phyloP scores from a whole-genome alignment of 2,888 invertebrate genomes.

The Flexamia atlantica region DNA sequence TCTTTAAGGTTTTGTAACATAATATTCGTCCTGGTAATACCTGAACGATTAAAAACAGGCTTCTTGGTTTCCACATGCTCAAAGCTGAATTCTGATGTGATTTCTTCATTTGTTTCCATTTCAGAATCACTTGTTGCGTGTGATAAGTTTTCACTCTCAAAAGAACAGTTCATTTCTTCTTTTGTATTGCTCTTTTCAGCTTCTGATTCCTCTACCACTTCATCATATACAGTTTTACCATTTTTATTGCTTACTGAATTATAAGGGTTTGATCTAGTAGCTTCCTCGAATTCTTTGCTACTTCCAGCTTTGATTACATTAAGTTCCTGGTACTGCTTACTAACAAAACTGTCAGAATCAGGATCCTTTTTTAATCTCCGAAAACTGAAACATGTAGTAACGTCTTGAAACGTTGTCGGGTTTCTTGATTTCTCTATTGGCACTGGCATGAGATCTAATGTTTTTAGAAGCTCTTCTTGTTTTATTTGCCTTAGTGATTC shows the following conservation, averaged over 20 bases:
- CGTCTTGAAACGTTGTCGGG: neutral
- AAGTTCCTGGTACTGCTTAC: too few relatives aligned
- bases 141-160: too few relatives aligned
- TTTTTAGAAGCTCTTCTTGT: neutral
- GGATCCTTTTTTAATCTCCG: too few relatives aligned
- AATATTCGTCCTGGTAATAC: neutral
- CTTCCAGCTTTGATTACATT: too few relatives aligned
- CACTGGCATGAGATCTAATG: neutral
- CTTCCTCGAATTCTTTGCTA: too few relatives aligned
- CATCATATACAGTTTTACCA: too few relatives aligned
- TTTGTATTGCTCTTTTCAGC: too few relatives aligned
- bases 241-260: too few relatives aligned
- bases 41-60: neutral
- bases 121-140: neutral
- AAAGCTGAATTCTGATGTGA: neutral
- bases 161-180: too few relatives aligned
- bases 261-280: too few relatives aligned
- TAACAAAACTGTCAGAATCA: too few relatives aligned
- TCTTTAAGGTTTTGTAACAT: neutral
- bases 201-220: too few relatives aligned
- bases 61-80: neutral
- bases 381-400: neutral
- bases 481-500: neutral
- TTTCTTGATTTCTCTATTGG: neutral
- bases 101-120: neutral